Evolutionary conservation across 2,113 vertebrate species (phyloP), one percentile per base, ranked within the genome.

Genomic region (Accipiter virgatus): DNA sequence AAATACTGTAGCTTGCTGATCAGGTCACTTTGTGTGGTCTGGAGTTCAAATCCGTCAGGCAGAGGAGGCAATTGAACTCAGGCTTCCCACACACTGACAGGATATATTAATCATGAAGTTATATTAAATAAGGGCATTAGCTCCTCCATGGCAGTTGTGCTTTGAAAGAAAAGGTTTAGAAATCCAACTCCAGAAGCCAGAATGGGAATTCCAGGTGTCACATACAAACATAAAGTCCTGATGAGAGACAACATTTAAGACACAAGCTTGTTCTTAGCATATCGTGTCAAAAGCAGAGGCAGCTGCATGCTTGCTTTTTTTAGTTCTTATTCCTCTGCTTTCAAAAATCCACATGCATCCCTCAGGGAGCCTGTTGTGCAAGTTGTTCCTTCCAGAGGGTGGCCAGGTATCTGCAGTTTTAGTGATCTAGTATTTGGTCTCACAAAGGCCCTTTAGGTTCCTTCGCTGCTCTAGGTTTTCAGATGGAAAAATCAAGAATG

Each of bases 11-110:
- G 42, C 59, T 90, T 58, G 56, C 65, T 68, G 79, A 75, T 90
- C 78, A 82, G 96, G 95, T 91, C 92, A 82, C 62, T 95, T 82
- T 96, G 92, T 96, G 93, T 96, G 96, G 93, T 96, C 96, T 88
- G 79, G 74, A 94, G 95, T 88, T 96, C 95, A 93, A 77, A 77
- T 88, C 93, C 92, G 87, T 93, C 66, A 80, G 79, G 95, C 78
- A 90, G 79, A 81, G 0, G 2, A 94, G 95, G 92, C 96, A 96
- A 96, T 96, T 96, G 85, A 91, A 90, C 90, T 96, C 96, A 95
- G 81, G 53, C 96, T 97, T 93, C 84, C 87, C 92, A 88, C 96
- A 96, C 58, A 62, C 79, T 91, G 85, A 90, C 90, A 96, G 93
- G 92, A 95, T 90, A 90, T 80, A 95, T 96, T 96, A 82, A 94